Evolutionary conservation across 1,140 invertebrate species (phyloP).

Genomic region (Magallana gigas): DNA sequence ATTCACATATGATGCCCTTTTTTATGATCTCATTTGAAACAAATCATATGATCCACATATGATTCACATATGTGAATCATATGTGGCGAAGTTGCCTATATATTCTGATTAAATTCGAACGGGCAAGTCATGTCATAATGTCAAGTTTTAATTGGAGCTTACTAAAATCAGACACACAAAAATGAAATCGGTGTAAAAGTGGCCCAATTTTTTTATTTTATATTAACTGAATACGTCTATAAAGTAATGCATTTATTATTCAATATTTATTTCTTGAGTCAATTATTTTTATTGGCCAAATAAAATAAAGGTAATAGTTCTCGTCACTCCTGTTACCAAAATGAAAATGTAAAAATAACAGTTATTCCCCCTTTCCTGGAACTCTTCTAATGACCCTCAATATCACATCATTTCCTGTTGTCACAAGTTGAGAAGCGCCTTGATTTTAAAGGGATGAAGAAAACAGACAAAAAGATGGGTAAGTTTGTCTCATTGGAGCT

Average conservation of each 20-base stretch:
- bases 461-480: not conserved
- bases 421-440: not conserved
- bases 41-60: no score
- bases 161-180: not conserved
- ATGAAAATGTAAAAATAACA: slow-evolving; percentile 4
- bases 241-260: not conserved
- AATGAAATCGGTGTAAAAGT: not conserved
- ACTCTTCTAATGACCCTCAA: not conserved
- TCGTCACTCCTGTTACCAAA: not conserved
- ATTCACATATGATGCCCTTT: no score
- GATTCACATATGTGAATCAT: no score
- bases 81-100: no score
- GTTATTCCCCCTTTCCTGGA: not conserved
- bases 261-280: not conserved
- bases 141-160: not conserved
- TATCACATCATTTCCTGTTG: not conserved
- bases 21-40: no score
- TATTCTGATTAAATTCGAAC: not conserved
- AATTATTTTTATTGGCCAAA: not conserved
- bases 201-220: not conserved
- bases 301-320: not conserved
- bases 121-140: not conserved
- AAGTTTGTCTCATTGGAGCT: not conserved
- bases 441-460: not conserved
- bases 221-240: no score